Evolutionary conservation across 2,113 vertebrate species (phyloP), one percentile per base, ranked within the genome.

Genomic region (Zosterops pallidus): DNA sequence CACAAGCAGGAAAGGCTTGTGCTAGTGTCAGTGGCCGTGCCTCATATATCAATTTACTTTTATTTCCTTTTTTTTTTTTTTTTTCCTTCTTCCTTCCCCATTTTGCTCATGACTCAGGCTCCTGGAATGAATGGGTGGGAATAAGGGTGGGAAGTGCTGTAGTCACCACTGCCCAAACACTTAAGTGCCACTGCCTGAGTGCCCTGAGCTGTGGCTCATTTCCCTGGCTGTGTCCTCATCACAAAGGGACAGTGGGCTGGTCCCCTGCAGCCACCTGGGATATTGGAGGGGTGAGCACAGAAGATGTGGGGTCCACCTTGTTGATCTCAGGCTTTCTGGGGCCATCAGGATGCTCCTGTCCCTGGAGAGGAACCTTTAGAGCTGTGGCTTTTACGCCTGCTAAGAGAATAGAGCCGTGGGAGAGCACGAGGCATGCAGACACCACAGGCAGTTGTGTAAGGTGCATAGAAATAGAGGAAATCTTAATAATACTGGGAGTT

Each of bases 351-450:
- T 71, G 31, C 24, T 52, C 24, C 33, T 7, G 4, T 5, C 50
- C 1, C 1, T 0, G 0, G 14, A 26, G 5, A 21, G 39, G 42
- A 82, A 29, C 22, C 7, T 47, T 85, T 3, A 3, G 5, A 41
- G 26, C 35, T 56, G 29, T 56, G 24, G 33, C 23, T 89, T 46
- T 16, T 39, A 52, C 80, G 31, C 14, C 41, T 50, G 29, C 46
- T n/a, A 46, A 31, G 42, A 49, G 46, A 46, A 65, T 41, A 84
- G 78, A 74, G 69, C 60, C 0, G 1, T 65, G 78, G 60, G 84
- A 86, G 47, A 78, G 84, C 41, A 20, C 0, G 0, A 86, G 52
- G 28, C 3, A 0, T 0, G 1, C 39, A 17, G 90, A 55, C 31
- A 55, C 39, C 39, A 19, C 2, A 3, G 55, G 67, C 4, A 2